Evolutionary conservation across 2,888 invertebrate genomes (phyloP).

Genomic region (Parnassius orleans): DNA sequence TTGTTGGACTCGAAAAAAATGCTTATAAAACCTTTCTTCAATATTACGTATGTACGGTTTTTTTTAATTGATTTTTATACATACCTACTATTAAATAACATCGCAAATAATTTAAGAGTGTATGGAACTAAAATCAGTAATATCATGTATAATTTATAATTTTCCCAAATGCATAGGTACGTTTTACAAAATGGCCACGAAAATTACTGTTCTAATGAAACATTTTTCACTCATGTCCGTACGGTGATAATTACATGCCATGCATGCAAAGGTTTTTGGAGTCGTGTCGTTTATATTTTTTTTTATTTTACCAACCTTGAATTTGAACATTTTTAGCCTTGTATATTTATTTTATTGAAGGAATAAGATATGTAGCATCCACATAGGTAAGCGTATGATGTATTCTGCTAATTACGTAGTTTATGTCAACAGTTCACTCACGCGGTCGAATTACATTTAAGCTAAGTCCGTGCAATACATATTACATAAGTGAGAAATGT

Average conservation of each 20-base stretch:
- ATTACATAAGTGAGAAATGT: slow-evolving; percentile 1
- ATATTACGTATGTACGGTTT: too few species aligned
- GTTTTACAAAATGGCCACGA: neutral
- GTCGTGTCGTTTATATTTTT: too few species aligned
- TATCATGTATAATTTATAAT: neutral
- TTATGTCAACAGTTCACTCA: slow-evolving; percentile 9
- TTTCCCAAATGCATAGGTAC: neutral
- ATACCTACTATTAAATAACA: too few species aligned
- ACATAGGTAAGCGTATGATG: slow-evolving; percentile 1
- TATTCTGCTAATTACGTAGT: slow-evolving; percentile 1
- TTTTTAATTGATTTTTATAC: too few species aligned
- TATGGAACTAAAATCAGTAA: neutral
- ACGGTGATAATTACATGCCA: neutral
- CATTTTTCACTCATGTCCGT: neutral
- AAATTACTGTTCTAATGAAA: neutral
- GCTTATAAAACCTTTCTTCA: too few species aligned
- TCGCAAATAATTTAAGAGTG: too few species aligned
- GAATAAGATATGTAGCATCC: slow-evolving; percentile 11
- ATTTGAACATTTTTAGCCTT: neutral
- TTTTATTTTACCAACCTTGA: too few species aligned
- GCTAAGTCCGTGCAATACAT: slow-evolving; percentile 12
- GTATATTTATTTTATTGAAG: slow-evolving; percentile 3
- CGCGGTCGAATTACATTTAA: slow-evolving; percentile 13
- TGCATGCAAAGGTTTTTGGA: neutral
- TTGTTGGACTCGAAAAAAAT: too few species aligned